Base-by-base conservation (phyloP, 2,888 invertebrate genomes). In the Frankliniella intonsa region DNA sequence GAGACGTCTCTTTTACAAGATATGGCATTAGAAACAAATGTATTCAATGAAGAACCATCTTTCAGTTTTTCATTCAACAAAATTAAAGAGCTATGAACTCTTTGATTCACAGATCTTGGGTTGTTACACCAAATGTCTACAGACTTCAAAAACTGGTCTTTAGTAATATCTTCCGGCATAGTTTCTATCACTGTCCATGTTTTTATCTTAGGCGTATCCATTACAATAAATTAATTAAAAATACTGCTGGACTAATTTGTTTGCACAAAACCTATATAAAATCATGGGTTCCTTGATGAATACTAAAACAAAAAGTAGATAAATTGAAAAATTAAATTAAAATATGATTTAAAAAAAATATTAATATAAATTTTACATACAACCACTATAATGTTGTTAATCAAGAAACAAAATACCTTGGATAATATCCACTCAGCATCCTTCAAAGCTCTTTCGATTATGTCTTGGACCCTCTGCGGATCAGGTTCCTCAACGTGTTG, bases 351-450 rank as follows among this genome's bases (percentile, higher is more conserved):
- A n/a, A n/a, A 38, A 38, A 38, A 38, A 5, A 38, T 38, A 38
- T 38, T 3, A 38, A 38, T 38, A 38, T 38, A 3, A 38, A 3
- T 38, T 38, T 38, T n/a, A n/a, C n/a, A n/a, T n/a, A n/a, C n/a
- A 38, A 38, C 38, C 38, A 38, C 38, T 3, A 38, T 38, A 38
- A 38, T 7, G 5, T 62, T 62, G 62, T 62, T 1, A 62, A 62
- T 17, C 17, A 62, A n/a, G 17, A 14, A 2, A 55, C 12, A 55
- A 55, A 2, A 55, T 14, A 62, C 69, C 91, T 95, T 95, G 87
- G 93, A 91, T 83, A 94, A 86, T 85, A 95, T 89, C 95, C 95
- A 95, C 85, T 93, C 90, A 84, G 93, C 92, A 89, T 95, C 94
- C 85, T 92, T 90, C 83, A 93, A 86, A 84, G 94, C 93, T 88